These are phyloP conservation scores for Clarias magur DNA, from an alignment of 2,113 vertebrate genomes.

Conservation along the genomic window DNA sequence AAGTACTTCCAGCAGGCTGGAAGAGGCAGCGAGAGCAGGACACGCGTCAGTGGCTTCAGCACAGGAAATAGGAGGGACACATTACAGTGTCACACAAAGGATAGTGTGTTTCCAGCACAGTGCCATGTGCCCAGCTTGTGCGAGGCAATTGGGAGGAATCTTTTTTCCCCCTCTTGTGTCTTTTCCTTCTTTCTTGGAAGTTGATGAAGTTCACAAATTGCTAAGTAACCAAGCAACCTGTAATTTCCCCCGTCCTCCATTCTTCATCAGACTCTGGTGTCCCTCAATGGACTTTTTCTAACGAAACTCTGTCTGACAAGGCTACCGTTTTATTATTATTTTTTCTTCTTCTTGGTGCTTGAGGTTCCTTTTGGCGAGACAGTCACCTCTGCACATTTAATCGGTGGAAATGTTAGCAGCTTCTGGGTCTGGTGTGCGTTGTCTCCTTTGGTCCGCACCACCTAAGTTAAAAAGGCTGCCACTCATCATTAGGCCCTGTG, in stretches of 20 bases:
- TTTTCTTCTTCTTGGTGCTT: not conserved
- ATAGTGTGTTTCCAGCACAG: conserved; percentile 50
- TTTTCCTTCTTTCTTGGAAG: conserved; percentile 48
- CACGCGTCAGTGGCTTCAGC: conserved; percentile 48
- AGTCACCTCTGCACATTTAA: conserved; percentile 58
- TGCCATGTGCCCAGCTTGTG: conserved; percentile 30
- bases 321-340: conserved; percentile 60
- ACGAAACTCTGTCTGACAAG: conserved; percentile 58
- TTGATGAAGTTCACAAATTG: conserved; percentile 55
- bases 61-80: conserved; percentile 58
- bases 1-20: conserved; percentile 52
- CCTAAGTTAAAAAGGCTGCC: conserved; percentile 67
- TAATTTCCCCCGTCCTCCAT: conserved; percentile 39
- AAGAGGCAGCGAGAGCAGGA: conserved; percentile 47
- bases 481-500: conserved; percentile 68
- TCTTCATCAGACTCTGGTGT: conserved; percentile 45
- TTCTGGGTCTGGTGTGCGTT: conserved; percentile 62
- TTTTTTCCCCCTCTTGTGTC: conserved; percentile 32
- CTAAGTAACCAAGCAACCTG: conserved; percentile 54
- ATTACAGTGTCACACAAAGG: conserved; percentile 51
- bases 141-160: conserved; percentile 38
- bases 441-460: conserved; percentile 64
- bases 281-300: conserved; percentile 47
- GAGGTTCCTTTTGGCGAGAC: conserved; percentile 41
- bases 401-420: conserved; percentile 69